Conservation (phyloP, 2,113 vertebrate genomes). For the Hepsetus odoe region DNA sequence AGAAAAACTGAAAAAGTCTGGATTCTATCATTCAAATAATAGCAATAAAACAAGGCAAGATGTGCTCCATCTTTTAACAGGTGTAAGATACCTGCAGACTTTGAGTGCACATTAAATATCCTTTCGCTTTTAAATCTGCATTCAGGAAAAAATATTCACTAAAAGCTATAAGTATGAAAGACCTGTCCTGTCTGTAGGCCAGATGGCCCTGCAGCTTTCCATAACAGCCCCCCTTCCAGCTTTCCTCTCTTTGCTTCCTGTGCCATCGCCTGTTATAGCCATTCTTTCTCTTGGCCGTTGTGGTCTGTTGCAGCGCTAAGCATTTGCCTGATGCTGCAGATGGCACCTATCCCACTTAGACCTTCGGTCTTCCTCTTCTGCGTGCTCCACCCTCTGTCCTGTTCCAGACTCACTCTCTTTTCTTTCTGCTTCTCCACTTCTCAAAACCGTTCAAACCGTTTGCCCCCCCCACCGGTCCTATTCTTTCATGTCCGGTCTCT, state of each 20-base stretch:
- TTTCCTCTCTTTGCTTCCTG: neutral
- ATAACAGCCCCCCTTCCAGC: neutral
- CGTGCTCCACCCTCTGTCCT: slow-evolving; percentile 12
- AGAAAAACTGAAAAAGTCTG: too few species aligned
- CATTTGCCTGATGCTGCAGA: neutral
- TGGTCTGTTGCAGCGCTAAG: neutral
- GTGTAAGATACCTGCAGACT: too few species aligned
- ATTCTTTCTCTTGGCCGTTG: neutral
- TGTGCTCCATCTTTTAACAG: too few species aligned
- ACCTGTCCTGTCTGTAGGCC: neutral
- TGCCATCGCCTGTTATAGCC: neutral
- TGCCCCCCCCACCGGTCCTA: neutral
- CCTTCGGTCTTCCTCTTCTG: slow-evolving; percentile 10
- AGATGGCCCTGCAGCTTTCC: neutral
- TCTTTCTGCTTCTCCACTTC: neutral
- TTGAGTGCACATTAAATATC: too few species aligned
- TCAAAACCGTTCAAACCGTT: neutral
- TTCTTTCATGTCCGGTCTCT: slow-evolving; percentile 28
- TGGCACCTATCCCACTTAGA: slow-evolving; percentile 35
- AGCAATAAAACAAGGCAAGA: too few species aligned
- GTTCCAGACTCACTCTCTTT: neutral
- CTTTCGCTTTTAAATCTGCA: too few species aligned
- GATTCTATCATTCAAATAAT: too few species aligned
- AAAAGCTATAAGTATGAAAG: neutral
- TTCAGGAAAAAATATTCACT: neutral